Conservation (phyloP, 1,140 invertebrate species). For the Bombyx mandarina region DNA sequence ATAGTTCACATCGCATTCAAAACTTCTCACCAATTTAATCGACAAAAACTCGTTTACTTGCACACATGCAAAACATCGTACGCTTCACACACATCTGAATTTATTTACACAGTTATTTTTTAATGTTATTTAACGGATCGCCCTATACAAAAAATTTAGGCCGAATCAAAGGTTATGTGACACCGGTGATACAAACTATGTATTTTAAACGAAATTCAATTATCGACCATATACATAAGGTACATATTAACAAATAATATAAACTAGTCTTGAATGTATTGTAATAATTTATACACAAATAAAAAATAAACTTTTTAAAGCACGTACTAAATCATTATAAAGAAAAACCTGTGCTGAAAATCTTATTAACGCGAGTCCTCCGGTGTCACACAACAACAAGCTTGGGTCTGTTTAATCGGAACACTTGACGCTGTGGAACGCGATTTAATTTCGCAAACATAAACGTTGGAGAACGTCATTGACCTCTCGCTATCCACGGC, state of each 20-base stretch:
- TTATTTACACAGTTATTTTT: slow-evolving; percentile 24
- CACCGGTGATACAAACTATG: not conserved
- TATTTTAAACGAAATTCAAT: not conserved
- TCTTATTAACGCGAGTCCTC: too few species aligned
- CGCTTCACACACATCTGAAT: slow-evolving; percentile 16
- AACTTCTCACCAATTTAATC: slow-evolving; percentile 22
- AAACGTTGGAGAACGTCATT: too few species aligned
- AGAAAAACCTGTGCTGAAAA: too few species aligned
- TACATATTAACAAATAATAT: not conserved
- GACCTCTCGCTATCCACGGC: too few species aligned
- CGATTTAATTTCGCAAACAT: too few species aligned
- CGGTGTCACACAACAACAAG: too few species aligned
- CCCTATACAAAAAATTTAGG: not conserved
- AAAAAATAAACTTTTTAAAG: not conserved
- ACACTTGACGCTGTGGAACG: too few species aligned
- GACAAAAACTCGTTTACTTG: slow-evolving; percentile 31
- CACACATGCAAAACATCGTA: slow-evolving; percentile 52
- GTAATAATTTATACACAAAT: not conserved
- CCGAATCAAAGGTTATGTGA: not conserved
- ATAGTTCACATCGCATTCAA: slow-evolving; percentile 17
- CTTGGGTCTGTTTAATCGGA: too few species aligned
- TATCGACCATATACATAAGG: too few species aligned
- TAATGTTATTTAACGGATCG: not conserved
- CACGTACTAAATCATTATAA: not conserved
- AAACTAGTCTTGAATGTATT: not conserved